Evolutionary conservation across 2,797 vertebrate genomes (phyloP).

Genomic region (Chloroceryle inda): DNA sequence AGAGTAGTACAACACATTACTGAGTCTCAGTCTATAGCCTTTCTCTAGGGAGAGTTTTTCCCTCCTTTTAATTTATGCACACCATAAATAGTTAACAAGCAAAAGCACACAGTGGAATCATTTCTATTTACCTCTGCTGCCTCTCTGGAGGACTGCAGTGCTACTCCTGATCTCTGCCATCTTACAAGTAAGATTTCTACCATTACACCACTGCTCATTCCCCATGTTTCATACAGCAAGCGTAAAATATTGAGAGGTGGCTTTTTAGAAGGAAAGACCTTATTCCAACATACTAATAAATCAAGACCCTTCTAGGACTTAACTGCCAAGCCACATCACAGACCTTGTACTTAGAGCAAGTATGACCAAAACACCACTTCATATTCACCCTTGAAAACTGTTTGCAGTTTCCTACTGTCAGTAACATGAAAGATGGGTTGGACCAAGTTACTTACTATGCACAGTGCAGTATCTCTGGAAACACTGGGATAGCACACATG

Average conservation of each 20-base stretch:
- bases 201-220: not conserved
- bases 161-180: not conserved
- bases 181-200: not conserved
- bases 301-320: not conserved
- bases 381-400: not conserved
- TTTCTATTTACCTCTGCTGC: not conserved
- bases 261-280: not conserved
- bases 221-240: not conserved
- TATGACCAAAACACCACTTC: not conserved
- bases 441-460: constrained; percentile 87
- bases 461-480: constrained; percentile 90
- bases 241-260: not conserved
- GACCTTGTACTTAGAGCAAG: not conserved
- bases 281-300: not conserved
- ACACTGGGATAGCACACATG: constrained; percentile 89
- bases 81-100: not conserved
- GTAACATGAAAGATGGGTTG: not conserved
- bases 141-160: not conserved
- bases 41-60: not conserved
- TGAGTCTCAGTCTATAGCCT: not conserved
- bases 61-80: not conserved
- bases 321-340: not conserved
- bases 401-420: not conserved
- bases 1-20: not conserved
- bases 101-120: not conserved